phyloP scores from a whole-genome alignment of 2,113 vertebrate genomes.

The Motacilla alba region DNA sequence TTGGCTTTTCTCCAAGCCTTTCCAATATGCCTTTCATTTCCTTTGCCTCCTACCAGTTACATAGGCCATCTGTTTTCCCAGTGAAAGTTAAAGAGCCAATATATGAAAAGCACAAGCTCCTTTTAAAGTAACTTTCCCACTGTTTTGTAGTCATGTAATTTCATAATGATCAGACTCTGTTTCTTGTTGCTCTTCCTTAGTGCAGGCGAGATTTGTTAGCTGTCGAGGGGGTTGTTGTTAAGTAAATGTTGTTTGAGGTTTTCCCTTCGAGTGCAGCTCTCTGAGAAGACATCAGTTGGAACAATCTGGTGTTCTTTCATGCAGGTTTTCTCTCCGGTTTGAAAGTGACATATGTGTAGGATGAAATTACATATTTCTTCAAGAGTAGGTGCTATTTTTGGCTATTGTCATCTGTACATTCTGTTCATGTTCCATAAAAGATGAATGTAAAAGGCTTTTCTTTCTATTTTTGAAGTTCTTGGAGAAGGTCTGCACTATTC shows the following conservation, averaged over 20 bases:
- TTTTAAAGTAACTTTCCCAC: background rate
- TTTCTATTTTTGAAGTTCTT: background rate
- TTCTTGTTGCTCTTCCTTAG: background rate
- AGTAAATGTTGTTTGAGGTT: background rate
- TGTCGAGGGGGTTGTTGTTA: constrained; percentile 3
- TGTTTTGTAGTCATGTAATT: constrained; percentile 4
- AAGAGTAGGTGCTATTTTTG: constrained; percentile 3
- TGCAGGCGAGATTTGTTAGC: background rate
- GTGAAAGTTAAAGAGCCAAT: background rate
- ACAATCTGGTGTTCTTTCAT: constrained; percentile 1
- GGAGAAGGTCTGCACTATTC: background rate
- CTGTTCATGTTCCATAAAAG: constrained; percentile 33
- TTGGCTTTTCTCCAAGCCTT: background rate
- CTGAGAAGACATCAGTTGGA: background rate
- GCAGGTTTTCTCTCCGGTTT: constrained; percentile 11
- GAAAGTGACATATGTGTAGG: constrained; percentile 26
- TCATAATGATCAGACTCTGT: background rate
- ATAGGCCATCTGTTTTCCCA: constrained; percentile 2
- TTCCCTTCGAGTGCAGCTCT: background rate
- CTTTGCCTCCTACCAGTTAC: background rate
- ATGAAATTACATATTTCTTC: constrained; percentile 37
- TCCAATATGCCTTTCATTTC: background rate
- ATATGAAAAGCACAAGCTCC: background rate
- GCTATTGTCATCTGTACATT: constrained; percentile 6
- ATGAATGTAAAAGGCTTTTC: background rate